Evolutionary conservation across 1,140 invertebrate species (phyloP).

Genomic region (Zaprionus taronus): DNA sequence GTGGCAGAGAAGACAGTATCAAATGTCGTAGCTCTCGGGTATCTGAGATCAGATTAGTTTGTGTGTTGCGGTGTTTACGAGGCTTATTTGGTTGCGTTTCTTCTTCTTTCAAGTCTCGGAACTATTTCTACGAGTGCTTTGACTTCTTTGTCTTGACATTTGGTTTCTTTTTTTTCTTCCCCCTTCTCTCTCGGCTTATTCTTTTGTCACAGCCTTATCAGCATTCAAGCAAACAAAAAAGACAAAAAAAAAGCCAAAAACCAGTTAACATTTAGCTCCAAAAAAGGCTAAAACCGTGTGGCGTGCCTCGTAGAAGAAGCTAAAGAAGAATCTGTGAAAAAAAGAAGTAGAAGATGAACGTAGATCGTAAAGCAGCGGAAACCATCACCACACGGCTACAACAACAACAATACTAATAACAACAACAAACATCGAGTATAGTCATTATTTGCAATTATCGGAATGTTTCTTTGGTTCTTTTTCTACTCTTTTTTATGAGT

Average conservation of each 20-base stretch:
- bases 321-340: slow-evolving; percentile 2
- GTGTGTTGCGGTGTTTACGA: background rate
- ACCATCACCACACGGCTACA: slow-evolving; percentile 33
- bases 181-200: slow-evolving; percentile 34
- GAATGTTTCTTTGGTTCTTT: slow-evolving; percentile 73
- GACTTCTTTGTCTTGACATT: slow-evolving; percentile 65
- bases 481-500: slow-evolving; percentile 56
- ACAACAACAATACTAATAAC: slow-evolving; percentile 53
- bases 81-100: slow-evolving; percentile 37
- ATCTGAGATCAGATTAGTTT: background rate
- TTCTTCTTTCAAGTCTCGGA: slow-evolving; percentile 26
- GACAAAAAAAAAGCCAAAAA: slow-evolving; percentile 51
- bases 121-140: slow-evolving; percentile 29
- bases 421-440: slow-evolving; percentile 65
- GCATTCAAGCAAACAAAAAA: slow-evolving; percentile 51
- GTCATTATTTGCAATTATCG: slow-evolving; percentile 81
- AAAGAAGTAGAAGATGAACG: slow-evolving; percentile 24
- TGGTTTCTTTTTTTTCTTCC: slow-evolving; percentile 23
- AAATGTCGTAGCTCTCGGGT: background rate
- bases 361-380: slow-evolving; percentile 33
- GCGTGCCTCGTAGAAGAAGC: slow-evolving; percentile 17
- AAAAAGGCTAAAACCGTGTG: slow-evolving; percentile 65
- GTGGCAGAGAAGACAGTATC: background rate
- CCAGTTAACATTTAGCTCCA: slow-evolving; percentile 79
- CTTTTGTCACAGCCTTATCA: slow-evolving; percentile 67